phyloP scores from a whole-genome alignment of 2,888 invertebrate genomes.

The Iphiclides podalirius region DNA sequence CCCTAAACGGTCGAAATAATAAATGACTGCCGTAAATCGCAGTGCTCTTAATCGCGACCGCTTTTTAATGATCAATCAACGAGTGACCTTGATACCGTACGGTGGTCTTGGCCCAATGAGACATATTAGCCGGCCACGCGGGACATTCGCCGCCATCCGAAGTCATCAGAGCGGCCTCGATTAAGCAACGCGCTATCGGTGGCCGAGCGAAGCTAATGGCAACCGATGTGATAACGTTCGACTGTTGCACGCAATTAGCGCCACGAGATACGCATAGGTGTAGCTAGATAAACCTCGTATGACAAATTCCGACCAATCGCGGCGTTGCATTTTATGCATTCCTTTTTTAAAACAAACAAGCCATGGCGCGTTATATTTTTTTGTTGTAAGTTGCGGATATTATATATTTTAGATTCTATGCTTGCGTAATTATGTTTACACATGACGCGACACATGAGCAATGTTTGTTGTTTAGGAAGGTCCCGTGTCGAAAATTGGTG shows the following conservation, averaged over 20 bases:
- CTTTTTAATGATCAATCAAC: background rate
- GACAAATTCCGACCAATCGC: constrained; percentile 27
- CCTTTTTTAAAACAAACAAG: constrained; percentile 1
- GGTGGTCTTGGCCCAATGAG: constrained; percentile 18
- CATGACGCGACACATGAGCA: too few species aligned
- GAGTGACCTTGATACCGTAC: constrained; percentile 1
- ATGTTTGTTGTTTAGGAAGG: too few species aligned
- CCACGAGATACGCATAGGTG: constrained; percentile 1
- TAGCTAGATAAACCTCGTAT: constrained; percentile 27
- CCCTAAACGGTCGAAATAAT: background rate
- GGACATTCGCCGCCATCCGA: too few species aligned
- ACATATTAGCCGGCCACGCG: too few species aligned
- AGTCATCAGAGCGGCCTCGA: constrained; percentile 8
- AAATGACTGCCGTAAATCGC: background rate
- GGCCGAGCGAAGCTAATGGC: constrained; percentile 4
- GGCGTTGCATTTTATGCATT: constrained; percentile 5
- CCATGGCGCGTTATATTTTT: too few species aligned
- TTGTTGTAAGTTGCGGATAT: too few species aligned
- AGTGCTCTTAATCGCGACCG: background rate
- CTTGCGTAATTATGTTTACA: too few species aligned
- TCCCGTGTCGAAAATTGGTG: too few species aligned
- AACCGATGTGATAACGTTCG: constrained; percentile 10
- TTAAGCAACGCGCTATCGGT: constrained; percentile 6
- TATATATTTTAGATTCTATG: too few species aligned
- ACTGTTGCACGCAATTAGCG: constrained; percentile 12